Evolutionary conservation across 1,140 invertebrate genomes (phyloP).

Genomic region (Popillia japonica): DNA sequence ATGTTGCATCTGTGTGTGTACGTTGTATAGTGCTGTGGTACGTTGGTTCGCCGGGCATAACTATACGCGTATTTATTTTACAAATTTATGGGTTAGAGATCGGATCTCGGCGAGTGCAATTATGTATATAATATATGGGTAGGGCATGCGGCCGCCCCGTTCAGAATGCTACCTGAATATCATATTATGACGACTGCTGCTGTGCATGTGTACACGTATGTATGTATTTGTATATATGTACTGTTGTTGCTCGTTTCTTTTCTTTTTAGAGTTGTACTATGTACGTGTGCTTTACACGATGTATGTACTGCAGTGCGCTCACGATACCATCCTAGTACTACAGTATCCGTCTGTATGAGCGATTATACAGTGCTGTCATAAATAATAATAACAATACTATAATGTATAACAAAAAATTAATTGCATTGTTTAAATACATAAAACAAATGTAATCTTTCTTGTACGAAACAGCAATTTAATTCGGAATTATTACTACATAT

Average conservation of each 20-base stretch:
- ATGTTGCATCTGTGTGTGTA: slow-evolving; percentile 12
- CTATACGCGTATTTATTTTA: slow-evolving; percentile 49
- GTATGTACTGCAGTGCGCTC: not conserved
- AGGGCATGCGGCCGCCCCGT: slow-evolving; percentile 42
- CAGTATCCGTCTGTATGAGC: no score
- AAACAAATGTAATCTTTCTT: no score
- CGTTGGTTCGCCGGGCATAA: slow-evolving; percentile 16
- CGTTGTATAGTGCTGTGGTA: not conserved
- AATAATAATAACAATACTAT: no score
- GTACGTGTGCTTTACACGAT: not conserved
- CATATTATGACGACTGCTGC: slow-evolving; percentile 44
- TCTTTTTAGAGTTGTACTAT: not conserved
- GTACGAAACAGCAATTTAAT: no score
- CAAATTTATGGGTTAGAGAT: slow-evolving; percentile 50
- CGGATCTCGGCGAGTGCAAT: slow-evolving; percentile 49
- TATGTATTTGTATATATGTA: not conserved
- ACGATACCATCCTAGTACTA: not conserved
- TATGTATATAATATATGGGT: slow-evolving; percentile 50
- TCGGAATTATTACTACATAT: slow-evolving; percentile 17
- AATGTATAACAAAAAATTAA: no score
- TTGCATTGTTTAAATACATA: no score
- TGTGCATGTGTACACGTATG: slow-evolving; percentile 3
- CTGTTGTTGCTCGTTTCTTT: slow-evolving; percentile 9
- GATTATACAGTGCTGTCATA: not conserved
- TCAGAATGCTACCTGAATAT: slow-evolving; percentile 52